Conservation (phyloP, 2,113 vertebrate species). For the Crotalus horridus region DNA sequence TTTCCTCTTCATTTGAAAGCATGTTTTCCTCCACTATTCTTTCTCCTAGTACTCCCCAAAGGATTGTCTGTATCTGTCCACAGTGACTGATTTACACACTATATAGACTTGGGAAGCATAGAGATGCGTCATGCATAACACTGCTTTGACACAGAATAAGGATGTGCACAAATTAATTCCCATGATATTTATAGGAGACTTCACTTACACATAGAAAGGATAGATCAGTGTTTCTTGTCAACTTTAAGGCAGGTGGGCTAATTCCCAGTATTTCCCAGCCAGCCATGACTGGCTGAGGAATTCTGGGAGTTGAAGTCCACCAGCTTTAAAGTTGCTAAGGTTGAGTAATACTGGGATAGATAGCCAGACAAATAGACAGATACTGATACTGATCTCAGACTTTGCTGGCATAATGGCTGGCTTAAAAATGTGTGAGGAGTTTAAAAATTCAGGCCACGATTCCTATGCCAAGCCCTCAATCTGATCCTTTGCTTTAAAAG, state of each 20-base stretch:
- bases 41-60: constrained; percentile 43
- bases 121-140: constrained; percentile 60
- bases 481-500: constrained; percentile 50
- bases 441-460: constrained; percentile 16
- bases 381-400: background rate
- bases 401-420: constrained; percentile 17
- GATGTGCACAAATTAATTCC: constrained; percentile 67
- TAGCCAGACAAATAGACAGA: background rate
- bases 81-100: constrained; percentile 66
- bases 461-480: constrained; percentile 44
- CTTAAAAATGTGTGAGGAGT: constrained; percentile 46
- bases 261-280: background rate
- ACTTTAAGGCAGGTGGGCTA: background rate
- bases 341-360: background rate
- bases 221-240: background rate
- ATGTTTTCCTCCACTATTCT: constrained; percentile 30
- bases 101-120: constrained; percentile 58
- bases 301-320: background rate
- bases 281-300: background rate
- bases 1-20: constrained; percentile 36
- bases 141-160: constrained; percentile 45
- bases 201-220: constrained; percentile 34
- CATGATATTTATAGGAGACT: constrained; percentile 58
- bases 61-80: constrained; percentile 43
- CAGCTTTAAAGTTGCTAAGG: background rate